Conservation (phyloP, 2,888 invertebrate species). For the Acanthococcus lagerstroemiae region DNA sequence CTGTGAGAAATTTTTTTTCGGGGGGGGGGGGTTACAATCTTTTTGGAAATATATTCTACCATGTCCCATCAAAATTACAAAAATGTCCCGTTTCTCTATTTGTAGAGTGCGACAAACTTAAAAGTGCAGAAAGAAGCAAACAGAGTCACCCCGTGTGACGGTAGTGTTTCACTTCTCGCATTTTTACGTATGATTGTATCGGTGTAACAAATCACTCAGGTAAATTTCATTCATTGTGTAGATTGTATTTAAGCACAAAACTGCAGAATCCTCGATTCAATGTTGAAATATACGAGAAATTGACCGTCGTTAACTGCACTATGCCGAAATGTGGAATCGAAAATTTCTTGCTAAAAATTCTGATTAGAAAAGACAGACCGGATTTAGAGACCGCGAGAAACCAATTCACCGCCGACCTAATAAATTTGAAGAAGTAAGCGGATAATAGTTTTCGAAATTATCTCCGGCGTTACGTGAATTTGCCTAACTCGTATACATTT, state of each 20-base stretch:
- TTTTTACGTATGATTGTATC: too few relatives aligned
- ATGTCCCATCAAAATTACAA: too few relatives aligned
- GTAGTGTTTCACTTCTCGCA: too few relatives aligned
- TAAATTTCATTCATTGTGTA: too few relatives aligned
- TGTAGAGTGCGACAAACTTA: too few relatives aligned
- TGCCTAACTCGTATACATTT: background rate
- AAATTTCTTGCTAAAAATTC: conserved; percentile 80
- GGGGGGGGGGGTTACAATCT: too few relatives aligned
- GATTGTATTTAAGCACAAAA: conserved; percentile 88
- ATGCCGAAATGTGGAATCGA: conserved; percentile 78
- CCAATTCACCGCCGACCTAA: conserved; percentile 41
- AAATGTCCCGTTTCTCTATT: too few relatives aligned
- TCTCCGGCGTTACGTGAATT: background rate
- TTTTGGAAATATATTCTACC: too few relatives aligned
- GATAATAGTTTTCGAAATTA: background rate
- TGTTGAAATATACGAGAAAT: conserved; percentile 86
- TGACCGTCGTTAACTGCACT: conserved; percentile 85
- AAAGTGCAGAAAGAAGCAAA: too few relatives aligned
- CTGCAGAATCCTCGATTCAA: conserved; percentile 86
- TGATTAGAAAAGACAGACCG: conserved; percentile 83
- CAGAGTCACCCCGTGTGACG: too few relatives aligned
- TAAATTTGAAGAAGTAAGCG: conserved; percentile 5
- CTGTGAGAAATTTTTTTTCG: too few relatives aligned
- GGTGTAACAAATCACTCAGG: too few relatives aligned
- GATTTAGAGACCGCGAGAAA: conserved; percentile 86